phyloP scores from a whole-genome alignment of 1,140 invertebrate species.

The Pachyrhynchus sulphureomaculatus region DNA sequence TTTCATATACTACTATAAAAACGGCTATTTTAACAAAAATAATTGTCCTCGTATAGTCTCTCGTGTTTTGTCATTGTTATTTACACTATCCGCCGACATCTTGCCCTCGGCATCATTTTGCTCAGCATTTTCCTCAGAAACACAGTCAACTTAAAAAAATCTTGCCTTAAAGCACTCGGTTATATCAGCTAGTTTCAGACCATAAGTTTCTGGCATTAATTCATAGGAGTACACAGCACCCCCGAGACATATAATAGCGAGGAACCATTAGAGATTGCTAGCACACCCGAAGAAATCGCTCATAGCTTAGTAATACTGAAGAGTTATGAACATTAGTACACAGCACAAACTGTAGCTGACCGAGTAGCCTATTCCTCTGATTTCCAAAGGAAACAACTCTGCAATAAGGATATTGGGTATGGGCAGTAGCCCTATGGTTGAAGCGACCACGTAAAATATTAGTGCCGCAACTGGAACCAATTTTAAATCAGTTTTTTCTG shows the following conservation, averaged over 20 bases:
- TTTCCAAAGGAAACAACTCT: constrained; percentile 61
- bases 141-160: constrained; percentile 42
- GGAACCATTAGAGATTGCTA: constrained; percentile 57
- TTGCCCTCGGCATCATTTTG: constrained; percentile 1
- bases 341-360: constrained; percentile 57
- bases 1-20: no score
- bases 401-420: constrained; percentile 65
- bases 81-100: constrained; percentile 2
- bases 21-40: no score
- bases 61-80: constrained; percentile 2
- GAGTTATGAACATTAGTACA: constrained; percentile 57
- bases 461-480: constrained; percentile 39
- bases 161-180: constrained; percentile 59
- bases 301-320: constrained; percentile 56
- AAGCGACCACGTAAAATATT: constrained; percentile 54
- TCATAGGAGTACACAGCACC: constrained; percentile 61
- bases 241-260: constrained; percentile 62
- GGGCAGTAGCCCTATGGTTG: constrained; percentile 59
- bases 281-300: constrained; percentile 29
- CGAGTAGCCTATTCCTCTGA: constrained; percentile 59
- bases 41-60: constrained; percentile 8
- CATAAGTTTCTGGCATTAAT: constrained; percentile 72
- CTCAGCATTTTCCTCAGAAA: background rate
- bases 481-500: constrained; percentile 20
- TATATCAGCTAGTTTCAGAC: constrained; percentile 66